These are phyloP conservation scores for Nothura maculosa DNA, from an alignment of 2,797 vertebrate genomes.

Conservation along the genomic window DNA sequence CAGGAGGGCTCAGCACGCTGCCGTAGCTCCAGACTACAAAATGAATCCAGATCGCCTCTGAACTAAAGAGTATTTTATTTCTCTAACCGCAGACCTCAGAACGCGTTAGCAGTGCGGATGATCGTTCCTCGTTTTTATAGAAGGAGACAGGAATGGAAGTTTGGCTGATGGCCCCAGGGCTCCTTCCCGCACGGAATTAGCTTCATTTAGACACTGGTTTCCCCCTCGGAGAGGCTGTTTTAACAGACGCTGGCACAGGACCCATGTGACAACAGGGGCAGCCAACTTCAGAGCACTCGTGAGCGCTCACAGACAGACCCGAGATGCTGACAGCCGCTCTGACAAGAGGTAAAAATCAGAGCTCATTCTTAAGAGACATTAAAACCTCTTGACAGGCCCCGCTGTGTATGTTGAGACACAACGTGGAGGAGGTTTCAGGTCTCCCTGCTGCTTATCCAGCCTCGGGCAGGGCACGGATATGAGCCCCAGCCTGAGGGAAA, in stretches of 20 bases:
- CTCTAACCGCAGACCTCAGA: background rate
- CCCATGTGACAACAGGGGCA: slow-evolving; percentile 26
- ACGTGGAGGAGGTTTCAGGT: background rate
- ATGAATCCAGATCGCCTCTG: background rate
- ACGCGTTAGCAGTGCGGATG: background rate
- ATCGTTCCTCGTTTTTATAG: background rate
- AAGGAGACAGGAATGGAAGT: background rate
- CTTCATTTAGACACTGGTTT: background rate
- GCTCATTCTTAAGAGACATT: background rate
- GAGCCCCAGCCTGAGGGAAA: background rate
- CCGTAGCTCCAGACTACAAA: background rate
- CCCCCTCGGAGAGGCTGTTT: background rate
- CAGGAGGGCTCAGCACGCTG: background rate
- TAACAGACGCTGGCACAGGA: background rate
- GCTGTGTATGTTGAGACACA: background rate
- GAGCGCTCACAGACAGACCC: background rate
- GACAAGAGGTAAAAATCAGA: background rate
- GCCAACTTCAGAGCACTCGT: background rate
- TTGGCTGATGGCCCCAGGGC: background rate
- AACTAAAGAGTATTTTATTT: background rate
- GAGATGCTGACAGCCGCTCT: background rate
- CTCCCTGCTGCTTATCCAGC: background rate
- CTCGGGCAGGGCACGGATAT: background rate
- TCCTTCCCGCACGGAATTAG: background rate
- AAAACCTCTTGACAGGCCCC: background rate